Conservation (phyloP, 1,140 invertebrate genomes). For the Holcopasites calliopsidis region DNA sequence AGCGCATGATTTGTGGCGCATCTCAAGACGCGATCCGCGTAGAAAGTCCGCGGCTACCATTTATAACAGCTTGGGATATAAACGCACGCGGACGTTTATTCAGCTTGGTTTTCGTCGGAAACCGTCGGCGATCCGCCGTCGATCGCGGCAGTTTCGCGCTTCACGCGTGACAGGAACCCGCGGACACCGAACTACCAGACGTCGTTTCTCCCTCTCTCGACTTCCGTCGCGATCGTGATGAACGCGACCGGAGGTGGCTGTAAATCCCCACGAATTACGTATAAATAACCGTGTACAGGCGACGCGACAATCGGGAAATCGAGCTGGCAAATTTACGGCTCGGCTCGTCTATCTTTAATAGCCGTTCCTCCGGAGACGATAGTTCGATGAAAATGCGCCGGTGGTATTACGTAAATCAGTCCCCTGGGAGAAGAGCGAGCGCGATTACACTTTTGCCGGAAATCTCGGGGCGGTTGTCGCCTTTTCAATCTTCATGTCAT, state of each 20-base stretch:
- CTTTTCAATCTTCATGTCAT: no score
- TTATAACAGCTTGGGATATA: conserved; percentile 1
- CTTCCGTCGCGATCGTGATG: conserved; percentile 25
- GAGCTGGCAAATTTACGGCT: conserved; percentile 30
- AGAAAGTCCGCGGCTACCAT: conserved; percentile 24
- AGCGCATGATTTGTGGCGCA: conserved; percentile 4
- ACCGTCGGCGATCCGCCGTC: background rate
- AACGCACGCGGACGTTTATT: background rate
- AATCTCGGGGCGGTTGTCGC: no score
- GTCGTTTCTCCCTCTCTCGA: conserved; percentile 20
- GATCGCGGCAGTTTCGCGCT: background rate
- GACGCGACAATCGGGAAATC: conserved; percentile 22
- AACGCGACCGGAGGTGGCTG: conserved; percentile 4
- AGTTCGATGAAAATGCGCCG: conserved; percentile 11
- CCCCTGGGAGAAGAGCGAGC: no score
- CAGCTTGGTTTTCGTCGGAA: background rate
- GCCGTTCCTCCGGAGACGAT: background rate
- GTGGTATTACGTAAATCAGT: conserved; percentile 28
- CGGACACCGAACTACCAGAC: background rate
- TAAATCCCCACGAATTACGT: conserved; percentile 38
- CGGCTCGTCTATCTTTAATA: background rate
- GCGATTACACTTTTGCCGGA: no score
- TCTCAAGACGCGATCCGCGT: conserved; percentile 2
- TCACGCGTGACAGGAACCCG: background rate
- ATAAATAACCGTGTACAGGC: conserved; percentile 21